These are phyloP conservation scores for Tokudaia muenninki DNA, from an alignment of 2,797 vertebrate genomes.

Conservation along the genomic window DNA sequence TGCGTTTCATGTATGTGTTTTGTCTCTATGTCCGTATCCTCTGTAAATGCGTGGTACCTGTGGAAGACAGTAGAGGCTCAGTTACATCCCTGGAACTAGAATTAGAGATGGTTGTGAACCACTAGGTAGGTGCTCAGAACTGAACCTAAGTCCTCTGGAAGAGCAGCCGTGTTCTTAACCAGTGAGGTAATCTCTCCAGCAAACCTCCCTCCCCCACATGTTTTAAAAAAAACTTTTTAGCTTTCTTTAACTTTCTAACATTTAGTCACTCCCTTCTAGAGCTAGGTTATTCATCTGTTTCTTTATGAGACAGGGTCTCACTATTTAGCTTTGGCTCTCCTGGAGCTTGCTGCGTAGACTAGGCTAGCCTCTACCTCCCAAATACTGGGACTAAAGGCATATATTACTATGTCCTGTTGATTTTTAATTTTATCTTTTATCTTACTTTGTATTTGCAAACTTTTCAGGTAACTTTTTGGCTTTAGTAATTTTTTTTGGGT, in stretches of 20 bases:
- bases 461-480: constrained; percentile 19
- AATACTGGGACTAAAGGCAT: neutral
- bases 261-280: neutral
- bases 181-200: neutral
- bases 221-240: neutral
- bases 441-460: constrained; percentile 44
- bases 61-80: neutral
- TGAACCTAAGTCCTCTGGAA: neutral
- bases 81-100: neutral
- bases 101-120: neutral
- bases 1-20: neutral
- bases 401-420: neutral
- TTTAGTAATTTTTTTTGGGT: neutral
- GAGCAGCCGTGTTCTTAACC: neutral
- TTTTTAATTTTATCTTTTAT: constrained; percentile 37
- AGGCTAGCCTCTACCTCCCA: too few relatives aligned
- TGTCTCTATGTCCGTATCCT: neutral
- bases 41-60: neutral
- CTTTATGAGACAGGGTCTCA: too few relatives aligned
- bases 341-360: too few relatives aligned
- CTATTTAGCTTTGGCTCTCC: too few relatives aligned
- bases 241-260: constrained; percentile 29
- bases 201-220: neutral
- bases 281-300: neutral
- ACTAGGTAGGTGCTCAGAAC: neutral